Evolutionary conservation across 2,797 vertebrate species (phyloP), one percentile per base, ranked within the genome.

Genomic region (Aeoliscus strigatus): DNA sequence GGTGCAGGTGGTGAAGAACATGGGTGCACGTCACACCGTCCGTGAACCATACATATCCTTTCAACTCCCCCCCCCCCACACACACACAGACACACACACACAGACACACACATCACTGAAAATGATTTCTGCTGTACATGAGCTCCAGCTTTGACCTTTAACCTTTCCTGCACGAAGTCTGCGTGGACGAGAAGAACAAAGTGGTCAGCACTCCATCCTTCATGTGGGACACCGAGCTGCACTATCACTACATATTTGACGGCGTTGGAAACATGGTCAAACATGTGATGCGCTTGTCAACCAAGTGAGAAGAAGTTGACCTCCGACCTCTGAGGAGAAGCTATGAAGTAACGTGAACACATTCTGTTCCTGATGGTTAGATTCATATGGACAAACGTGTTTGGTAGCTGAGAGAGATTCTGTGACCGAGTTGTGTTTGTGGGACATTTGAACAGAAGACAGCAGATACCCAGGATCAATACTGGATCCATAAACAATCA

Each of bases 181-280:
- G 73, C 71, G 84, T 86, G 68, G 87, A 87, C 1, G 85, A 87
- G 80, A 86, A 88, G 77, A 89, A 89, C 81, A 85, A 76, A 70
- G 84, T 89, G 59, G 70, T 89, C 53, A 88, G 82, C 80, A 89
- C 87, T 25, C 85, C 86, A 0, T 48, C 81, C 66, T 89, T 87
- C 72, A 86, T 86, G 83, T 87, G 86, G 86, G 86, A 87, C 42
- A 89, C 85, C 0, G 85, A 87, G 11, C 81, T 70, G 35, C 86
- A 88, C 60, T 86, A 83, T 46, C 86, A 88, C 59, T 86, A 86
- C 44, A 86, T 88, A 27, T 87, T 87, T 27, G 83, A 88, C 32
- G 86, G 86, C 3, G 86, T 86, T 33, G 82, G 86, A 53, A 85
- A 85, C 27, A 88, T 87, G 87, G 86, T 88, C 39, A 87, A 88